Percentiles rank a stretch among this genome's conserved stretches.
Conservation (phyloP, 2,797 vertebrate genomes). For the Syndactyla subalaris region DNA sequence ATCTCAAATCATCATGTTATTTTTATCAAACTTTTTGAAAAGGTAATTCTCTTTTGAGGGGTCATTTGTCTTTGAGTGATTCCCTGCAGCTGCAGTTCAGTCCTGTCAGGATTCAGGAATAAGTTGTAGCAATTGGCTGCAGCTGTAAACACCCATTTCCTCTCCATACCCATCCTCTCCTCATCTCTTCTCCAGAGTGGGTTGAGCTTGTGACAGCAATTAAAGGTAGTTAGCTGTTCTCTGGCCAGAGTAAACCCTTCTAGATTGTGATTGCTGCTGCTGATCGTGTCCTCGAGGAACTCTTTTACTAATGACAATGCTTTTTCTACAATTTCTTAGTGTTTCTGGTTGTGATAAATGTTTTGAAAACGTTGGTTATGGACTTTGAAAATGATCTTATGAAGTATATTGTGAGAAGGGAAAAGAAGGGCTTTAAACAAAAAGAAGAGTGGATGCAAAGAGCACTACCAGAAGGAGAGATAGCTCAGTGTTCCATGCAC, state of each 20-base stretch:
- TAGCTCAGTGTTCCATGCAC: background rate
- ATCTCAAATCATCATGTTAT: background rate
- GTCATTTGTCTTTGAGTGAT: background rate
- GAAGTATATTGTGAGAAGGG: background rate
- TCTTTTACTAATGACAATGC: background rate
- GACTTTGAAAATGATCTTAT: background rate
- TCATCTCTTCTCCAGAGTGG: background rate
- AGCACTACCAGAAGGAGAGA: background rate
- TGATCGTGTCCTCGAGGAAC: background rate
- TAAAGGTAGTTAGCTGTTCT: background rate
- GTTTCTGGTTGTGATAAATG: background rate
- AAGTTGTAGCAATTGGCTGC: background rate
- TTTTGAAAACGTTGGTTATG: background rate
- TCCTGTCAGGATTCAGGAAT: background rate
- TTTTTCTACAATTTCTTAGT: background rate
- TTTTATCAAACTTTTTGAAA: conserved; percentile 2
- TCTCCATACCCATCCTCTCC: background rate
- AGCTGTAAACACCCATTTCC: background rate
- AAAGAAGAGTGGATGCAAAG: background rate
- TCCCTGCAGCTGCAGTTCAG: conserved; percentile 10
- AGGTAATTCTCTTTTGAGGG: background rate
- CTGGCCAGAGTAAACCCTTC: background rate
- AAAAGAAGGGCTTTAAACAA: background rate
- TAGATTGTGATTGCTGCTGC: background rate
- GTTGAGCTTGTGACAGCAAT: background rate